Evolutionary conservation across 2,113 vertebrate genomes (phyloP), one percentile per base, ranked within the genome.

Genomic region (Pelecanoides urinatrix): DNA sequence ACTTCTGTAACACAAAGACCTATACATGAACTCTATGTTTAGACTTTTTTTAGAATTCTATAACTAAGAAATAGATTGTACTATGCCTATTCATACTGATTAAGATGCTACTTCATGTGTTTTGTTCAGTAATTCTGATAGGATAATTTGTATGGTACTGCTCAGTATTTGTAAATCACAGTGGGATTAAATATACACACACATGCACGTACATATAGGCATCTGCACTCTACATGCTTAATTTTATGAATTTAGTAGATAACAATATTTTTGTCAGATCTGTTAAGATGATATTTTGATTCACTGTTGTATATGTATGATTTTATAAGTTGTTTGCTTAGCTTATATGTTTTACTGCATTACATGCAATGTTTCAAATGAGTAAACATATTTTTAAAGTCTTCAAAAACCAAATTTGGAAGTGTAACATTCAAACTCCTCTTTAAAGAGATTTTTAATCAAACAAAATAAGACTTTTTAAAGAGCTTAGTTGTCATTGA

Each of bases 401-500:
- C 50, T 90, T 84, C 44, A 92, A 78, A 94, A 86, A 18, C 4
- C 52, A 23, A 90, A 75, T 86, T 73, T 90, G 26, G n/a, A 90
- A 56, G 4, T 67, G 19, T 11, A 92, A 70, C 44, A 78, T 83
- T 90, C 75, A 86, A 94, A 29, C 21, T 74, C 3, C 12, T 73
- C 55, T 83, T 86, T 91, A 80, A 88, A 88, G 56, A 77, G 21
- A 16, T 49, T 77, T 94, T 94, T 93, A 70, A 77, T 90, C 72
- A 88, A 92, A 94, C 40, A 80, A 32, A 96, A 55, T 73, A 70
- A 50, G 63, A 45, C 44, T 88, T 75, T 85, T 79, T 84, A 80
- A 88, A 86, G 19, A 90, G 52, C 38, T 94, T 90, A 67, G n/a
- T 59, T 96, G 45, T 85, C 71, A 75, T 92, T 94, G 80, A 45